Evolutionary conservation across 1,140 invertebrate species (phyloP).

Genomic region (Uloborus diversus): DNA sequence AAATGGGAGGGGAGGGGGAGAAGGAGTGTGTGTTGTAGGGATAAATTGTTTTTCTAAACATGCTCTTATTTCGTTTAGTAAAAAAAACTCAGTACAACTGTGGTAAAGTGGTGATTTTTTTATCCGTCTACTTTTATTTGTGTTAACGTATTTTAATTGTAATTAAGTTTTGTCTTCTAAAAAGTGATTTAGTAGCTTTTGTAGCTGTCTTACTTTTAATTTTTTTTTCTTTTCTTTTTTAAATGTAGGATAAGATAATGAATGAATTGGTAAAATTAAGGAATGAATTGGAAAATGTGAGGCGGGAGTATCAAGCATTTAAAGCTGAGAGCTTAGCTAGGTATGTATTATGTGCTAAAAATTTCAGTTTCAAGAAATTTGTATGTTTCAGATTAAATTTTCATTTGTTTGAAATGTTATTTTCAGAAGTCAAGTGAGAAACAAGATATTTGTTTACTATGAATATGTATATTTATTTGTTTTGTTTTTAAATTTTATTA

Average conservation of each 20-base stretch:
- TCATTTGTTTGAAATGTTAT: not conserved
- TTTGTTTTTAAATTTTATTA: not conserved
- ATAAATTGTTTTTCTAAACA: too few species aligned
- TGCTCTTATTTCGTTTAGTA: too few species aligned
- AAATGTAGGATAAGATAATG: conserved; percentile 76
- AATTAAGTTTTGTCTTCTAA: too few species aligned
- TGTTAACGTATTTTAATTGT: too few species aligned
- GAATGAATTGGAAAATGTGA: conserved; percentile 87
- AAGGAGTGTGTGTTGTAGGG: too few species aligned
- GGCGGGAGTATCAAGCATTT: conserved; percentile 67
- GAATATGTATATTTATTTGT: not conserved
- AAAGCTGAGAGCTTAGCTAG: conserved; percentile 56
- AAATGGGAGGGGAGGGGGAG: too few species aligned
- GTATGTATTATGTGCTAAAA: conserved; percentile 2
- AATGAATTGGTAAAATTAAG: conserved; percentile 88
- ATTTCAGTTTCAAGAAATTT: not conserved
- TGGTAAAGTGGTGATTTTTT: too few species aligned
- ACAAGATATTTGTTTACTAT: not conserved
- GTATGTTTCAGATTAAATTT: not conserved
- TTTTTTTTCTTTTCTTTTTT: not conserved
- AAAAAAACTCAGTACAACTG: too few species aligned
- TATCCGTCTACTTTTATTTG: too few species aligned
- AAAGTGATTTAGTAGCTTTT: too few species aligned
- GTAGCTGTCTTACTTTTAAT: too few species aligned
- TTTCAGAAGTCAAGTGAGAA: not conserved